Conservation (phyloP, 2,888 invertebrate species). For the Pseudococcus longispinus region DNA sequence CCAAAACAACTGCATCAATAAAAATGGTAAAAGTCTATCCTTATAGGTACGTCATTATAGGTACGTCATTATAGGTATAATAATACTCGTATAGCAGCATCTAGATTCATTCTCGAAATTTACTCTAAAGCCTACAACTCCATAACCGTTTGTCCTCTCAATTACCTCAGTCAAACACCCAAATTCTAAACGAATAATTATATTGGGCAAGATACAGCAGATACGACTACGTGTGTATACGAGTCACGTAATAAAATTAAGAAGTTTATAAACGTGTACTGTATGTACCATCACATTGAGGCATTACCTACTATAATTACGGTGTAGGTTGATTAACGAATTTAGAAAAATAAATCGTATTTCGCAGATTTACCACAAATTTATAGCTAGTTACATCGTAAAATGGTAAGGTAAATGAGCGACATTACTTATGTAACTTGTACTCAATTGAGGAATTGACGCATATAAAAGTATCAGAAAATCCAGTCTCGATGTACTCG, state of each 20-base stretch:
- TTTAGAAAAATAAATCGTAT: constrained; percentile 16
- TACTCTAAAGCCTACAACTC: neutral
- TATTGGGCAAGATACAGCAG: neutral
- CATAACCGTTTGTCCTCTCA: neutral
- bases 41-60: neutral
- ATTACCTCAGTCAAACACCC: neutral
- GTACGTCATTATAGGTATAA: no score
- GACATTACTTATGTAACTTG: neutral
- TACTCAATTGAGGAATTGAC: constrained; percentile 19
- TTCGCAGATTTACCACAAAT: neutral
- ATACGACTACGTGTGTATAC: neutral
- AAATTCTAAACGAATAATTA: neutral
- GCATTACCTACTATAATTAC: neutral
- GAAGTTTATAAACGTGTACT: neutral
- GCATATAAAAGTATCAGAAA: neutral
- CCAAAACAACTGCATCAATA: neutral
- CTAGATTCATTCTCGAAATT: neutral
- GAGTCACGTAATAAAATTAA: constrained; percentile 5
- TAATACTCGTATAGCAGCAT: no score
- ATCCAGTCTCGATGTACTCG: neutral
- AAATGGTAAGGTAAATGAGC: neutral
- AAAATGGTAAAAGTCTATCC: neutral
- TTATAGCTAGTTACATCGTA: neutral
- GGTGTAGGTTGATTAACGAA: constrained; percentile 8
- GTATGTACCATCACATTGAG: neutral